phyloP scores from a whole-genome alignment of 2,888 invertebrate species.

The Amaurobius ferox region DNA sequence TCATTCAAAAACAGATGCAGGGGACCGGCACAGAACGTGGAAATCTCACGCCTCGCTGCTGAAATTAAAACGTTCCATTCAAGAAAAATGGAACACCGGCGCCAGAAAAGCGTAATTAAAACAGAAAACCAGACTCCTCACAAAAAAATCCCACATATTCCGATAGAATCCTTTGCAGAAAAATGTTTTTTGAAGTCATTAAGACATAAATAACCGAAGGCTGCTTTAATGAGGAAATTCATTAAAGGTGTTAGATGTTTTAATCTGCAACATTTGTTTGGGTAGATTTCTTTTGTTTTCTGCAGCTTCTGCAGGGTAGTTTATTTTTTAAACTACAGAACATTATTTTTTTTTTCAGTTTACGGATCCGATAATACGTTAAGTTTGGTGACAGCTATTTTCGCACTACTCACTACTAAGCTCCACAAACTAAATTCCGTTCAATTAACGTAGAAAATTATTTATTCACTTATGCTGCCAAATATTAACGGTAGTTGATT shows the following conservation, averaged over 20 bases:
- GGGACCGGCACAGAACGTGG: neutral
- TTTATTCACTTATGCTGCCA: too few relatives aligned
- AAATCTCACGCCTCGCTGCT: neutral
- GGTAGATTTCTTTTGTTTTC: neutral
- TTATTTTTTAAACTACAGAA: too few relatives aligned
- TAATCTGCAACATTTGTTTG: constrained; percentile 33
- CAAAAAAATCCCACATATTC: neutral
- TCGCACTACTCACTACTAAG: too few relatives aligned
- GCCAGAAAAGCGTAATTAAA: constrained; percentile 42
- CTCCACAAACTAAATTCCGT: too few relatives aligned
- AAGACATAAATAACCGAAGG: constrained; percentile 37
- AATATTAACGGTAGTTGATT: too few relatives aligned
- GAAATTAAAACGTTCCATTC: constrained; percentile 6
- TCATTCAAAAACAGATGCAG: neutral
- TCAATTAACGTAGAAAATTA: too few relatives aligned
- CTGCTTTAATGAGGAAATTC: constrained; percentile 55
- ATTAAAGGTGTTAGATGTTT: constrained; percentile 37
- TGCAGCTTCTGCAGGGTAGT: too few relatives aligned
- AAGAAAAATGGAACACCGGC: constrained; percentile 33
- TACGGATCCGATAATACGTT: too few relatives aligned
- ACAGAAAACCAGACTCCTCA: neutral
- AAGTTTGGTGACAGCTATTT: too few relatives aligned
- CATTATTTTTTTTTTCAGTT: neutral
- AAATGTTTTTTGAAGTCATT: constrained; percentile 43
- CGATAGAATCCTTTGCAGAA: neutral